These are phyloP conservation scores for Melopsittacus undulatus DNA, from an alignment of 2,797 vertebrate genomes.

Conservation along the genomic window DNA sequence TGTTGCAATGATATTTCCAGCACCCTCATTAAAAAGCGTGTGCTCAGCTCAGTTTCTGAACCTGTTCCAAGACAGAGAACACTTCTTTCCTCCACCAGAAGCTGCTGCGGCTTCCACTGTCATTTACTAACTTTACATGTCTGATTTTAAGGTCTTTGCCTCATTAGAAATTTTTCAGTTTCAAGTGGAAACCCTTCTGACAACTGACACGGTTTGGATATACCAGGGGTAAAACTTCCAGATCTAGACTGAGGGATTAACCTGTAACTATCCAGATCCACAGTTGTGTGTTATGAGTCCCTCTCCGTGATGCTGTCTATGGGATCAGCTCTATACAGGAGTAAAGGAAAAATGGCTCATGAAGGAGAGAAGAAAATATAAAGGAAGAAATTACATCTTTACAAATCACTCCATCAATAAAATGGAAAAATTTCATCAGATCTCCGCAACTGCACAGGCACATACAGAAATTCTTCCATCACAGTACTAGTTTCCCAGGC, in stretches of 20 bases:
- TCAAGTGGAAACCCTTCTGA: not conserved
- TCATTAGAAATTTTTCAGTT: not conserved
- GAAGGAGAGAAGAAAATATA: not conserved
- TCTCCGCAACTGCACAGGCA: not conserved
- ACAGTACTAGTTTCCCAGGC: not conserved
- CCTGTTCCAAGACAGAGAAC: not conserved
- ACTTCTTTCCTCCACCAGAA: not conserved
- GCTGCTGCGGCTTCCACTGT: not conserved
- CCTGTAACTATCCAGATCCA: not conserved
- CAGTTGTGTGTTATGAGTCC: not conserved
- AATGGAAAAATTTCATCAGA: not conserved
- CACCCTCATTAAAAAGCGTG: not conserved
- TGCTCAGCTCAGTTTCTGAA: not conserved
- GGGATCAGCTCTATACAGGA: not conserved
- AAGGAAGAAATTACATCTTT: not conserved
- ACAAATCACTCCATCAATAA: not conserved
- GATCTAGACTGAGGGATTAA: not conserved
- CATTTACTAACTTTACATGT: not conserved
- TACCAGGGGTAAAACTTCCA: not conserved
- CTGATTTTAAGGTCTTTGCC: not conserved
- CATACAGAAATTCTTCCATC: not conserved
- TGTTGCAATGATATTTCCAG: not conserved
- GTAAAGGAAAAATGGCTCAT: not conserved
- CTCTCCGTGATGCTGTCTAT: not conserved
- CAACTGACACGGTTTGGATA: not conserved